phyloP scores from a whole-genome alignment of 2,113 vertebrate species.

The Ctenodactylus gundi region DNA sequence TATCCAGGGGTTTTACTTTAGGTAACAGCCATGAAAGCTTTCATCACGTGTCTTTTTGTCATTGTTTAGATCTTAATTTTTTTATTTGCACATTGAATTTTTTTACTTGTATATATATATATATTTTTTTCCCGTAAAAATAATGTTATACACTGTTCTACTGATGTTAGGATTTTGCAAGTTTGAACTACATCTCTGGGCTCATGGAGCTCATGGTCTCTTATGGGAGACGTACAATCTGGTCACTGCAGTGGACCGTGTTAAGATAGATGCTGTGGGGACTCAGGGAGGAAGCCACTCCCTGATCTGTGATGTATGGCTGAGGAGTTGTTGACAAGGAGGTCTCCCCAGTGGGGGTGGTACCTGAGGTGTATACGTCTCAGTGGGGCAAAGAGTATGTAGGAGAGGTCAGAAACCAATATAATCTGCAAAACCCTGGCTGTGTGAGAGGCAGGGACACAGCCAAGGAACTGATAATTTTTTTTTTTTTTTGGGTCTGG shows the following conservation, averaged over 20 bases:
- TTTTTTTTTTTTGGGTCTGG: too few relatives aligned
- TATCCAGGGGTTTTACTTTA: conserved; percentile 15
- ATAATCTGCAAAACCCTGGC: background rate
- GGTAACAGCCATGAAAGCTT: background rate
- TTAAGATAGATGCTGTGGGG: background rate
- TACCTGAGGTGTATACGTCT: background rate
- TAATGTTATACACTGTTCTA: background rate
- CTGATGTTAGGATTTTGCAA: background rate
- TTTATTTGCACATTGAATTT: conserved; percentile 16
- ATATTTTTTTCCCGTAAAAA: background rate
- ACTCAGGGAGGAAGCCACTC: background rate
- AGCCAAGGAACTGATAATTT: background rate
- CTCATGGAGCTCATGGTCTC: background rate
- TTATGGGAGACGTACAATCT: background rate
- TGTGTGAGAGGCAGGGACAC: background rate
- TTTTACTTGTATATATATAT: background rate
- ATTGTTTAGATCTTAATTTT: background rate
- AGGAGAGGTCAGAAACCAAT: too few relatives aligned
- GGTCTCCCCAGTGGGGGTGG: background rate
- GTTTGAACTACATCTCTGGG: background rate
- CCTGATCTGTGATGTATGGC: background rate
- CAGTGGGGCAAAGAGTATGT: background rate
- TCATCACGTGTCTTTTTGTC: background rate
- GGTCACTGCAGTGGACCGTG: background rate
- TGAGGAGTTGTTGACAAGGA: background rate